A percentile compares a stretch with the other conserved stretches of the same genome.
Conservation (phyloP, 30 jellyfish, hydroid and myxozoan species). For the Catostylus mosaicus region DNA sequence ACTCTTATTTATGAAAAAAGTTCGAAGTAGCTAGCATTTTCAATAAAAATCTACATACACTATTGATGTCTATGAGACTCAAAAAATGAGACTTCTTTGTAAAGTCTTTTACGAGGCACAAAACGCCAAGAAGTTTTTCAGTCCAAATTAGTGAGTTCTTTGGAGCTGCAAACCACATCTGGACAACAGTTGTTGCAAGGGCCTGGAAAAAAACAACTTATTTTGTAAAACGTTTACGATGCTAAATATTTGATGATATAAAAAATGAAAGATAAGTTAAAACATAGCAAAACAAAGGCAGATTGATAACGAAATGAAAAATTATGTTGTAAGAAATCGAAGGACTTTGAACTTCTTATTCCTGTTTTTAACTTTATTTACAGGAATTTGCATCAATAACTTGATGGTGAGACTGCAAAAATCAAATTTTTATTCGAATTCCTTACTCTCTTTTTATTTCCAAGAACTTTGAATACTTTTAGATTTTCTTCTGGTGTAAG, state of each 20-base stretch:
- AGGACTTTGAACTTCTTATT: no score
- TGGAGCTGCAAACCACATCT: constrained; percentile 61
- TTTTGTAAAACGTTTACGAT: no score
- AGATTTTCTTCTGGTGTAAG: constrained; percentile 56
- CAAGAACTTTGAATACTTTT: constrained; percentile 27
- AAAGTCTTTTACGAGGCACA: constrained; percentile 57
- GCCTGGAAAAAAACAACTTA: constrained; percentile 5
- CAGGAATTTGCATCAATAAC: no score
- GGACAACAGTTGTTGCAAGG: constrained; percentile 57
- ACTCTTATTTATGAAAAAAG: no score
- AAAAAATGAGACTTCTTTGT: constrained; percentile 32
- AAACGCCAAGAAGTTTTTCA: constrained; percentile 21
- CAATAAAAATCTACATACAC: neutral
- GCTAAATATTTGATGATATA: no score
- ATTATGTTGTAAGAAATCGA: no score
- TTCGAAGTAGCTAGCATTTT: neutral
- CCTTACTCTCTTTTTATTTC: constrained; percentile 34
- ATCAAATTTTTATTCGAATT: neutral
- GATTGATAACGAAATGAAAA: neutral
- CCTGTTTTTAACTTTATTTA: no score
- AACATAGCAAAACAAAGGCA: no score
- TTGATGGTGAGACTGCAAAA: no score
- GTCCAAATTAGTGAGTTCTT: constrained; percentile 27
- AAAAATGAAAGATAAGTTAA: no score
- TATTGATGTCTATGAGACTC: neutral